Conservation (phyloP, 2,113 vertebrate genomes). For the Alligator sinensis region DNA sequence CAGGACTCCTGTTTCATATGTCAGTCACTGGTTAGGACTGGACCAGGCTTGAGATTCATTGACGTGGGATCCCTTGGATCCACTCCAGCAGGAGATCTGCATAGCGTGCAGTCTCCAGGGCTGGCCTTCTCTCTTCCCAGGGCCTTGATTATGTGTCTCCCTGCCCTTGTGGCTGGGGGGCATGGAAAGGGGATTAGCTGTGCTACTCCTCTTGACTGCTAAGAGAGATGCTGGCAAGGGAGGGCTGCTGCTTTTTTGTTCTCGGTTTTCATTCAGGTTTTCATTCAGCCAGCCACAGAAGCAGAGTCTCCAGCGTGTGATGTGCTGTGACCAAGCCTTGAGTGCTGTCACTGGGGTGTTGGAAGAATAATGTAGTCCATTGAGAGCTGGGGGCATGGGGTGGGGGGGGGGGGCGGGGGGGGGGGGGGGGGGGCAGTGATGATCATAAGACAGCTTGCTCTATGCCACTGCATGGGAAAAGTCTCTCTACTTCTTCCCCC, state of each 20-base stretch:
- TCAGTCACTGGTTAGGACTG: background rate
- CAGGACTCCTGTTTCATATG: no score
- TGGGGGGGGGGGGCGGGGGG: background rate
- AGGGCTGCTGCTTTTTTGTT: background rate
- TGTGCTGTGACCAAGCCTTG: background rate
- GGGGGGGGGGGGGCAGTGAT: background rate
- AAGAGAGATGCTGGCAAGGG: background rate
- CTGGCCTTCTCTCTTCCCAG: background rate
- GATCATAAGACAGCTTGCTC: background rate
- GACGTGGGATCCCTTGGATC: background rate
- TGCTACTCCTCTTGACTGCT: background rate
- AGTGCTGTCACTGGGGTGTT: rapidly evolving
- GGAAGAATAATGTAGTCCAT: background rate
- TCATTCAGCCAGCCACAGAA: background rate
- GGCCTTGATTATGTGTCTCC: conserved; percentile 31
- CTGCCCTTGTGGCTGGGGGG: background rate
- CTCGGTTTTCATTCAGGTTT: background rate
- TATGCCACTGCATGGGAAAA: background rate
- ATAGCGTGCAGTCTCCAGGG: background rate
- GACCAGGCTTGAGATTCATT: background rate
- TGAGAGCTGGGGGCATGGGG: background rate
- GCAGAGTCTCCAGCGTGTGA: background rate
- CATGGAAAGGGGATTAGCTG: background rate
- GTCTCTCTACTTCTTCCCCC: background rate
- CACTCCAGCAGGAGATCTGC: background rate